Evolutionary conservation across 2,797 vertebrate species (phyloP).

Genomic region (Chrysocyon brachyurus): DNA sequence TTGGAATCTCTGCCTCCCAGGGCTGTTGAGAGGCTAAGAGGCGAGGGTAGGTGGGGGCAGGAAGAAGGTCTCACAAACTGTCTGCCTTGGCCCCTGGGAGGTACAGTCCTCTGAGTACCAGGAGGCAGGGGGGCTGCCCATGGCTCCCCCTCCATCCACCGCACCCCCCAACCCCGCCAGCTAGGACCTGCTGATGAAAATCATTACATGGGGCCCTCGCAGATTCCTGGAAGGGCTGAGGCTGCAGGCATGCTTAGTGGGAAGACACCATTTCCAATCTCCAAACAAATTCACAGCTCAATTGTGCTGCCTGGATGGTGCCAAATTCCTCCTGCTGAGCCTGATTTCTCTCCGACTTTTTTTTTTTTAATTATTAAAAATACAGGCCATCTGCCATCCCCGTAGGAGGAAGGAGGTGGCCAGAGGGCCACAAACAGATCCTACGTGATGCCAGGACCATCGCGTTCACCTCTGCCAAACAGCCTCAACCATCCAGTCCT

Average conservation of each 20-base stretch:
- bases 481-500: background rate
- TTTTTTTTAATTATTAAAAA: slow-evolving; percentile 81
- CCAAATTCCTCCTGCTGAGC: slow-evolving; percentile 75
- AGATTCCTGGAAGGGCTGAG: slow-evolving; percentile 25
- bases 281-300: slow-evolving; percentile 78
- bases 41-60: rapidly evolving
- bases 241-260: background rate
- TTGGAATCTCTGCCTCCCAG: background rate
- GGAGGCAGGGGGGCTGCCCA: background rate
- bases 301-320: slow-evolving; percentile 62
- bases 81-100: background rate
- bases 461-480: slow-evolving; percentile 3
- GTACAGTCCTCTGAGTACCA: background rate
- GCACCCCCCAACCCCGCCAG: background rate
- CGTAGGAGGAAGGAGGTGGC: slow-evolving; percentile 47
- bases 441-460: background rate
- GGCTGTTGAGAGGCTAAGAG: background rate
- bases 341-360: slow-evolving; percentile 69
- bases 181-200: background rate
- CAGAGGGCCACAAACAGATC: slow-evolving; percentile 61
- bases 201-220: rapidly evolving
- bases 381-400: slow-evolving; percentile 78
- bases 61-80: background rate
- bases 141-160: background rate
- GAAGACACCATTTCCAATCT: slow-evolving; percentile 52